A percentile compares a stretch with the other conserved stretches of the same genome.
Conservation (phyloP, 2,113 vertebrate species). For the Phasianus colchicus region DNA sequence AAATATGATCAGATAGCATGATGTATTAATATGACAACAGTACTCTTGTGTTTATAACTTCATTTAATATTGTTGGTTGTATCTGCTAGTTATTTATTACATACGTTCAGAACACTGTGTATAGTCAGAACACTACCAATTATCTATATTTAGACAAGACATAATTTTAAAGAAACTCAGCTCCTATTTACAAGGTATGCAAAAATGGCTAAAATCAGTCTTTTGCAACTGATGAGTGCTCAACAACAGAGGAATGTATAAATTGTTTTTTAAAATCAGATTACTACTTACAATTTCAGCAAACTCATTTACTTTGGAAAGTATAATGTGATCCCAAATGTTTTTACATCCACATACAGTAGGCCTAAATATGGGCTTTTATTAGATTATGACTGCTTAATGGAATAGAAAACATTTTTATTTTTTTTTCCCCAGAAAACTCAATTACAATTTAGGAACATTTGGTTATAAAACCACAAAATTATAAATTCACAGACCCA, state of each 20-base stretch:
- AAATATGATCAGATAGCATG: not conserved
- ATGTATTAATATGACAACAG: not conserved
- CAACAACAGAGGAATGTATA: not conserved
- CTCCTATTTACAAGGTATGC: not conserved
- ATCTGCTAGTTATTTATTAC: not conserved
- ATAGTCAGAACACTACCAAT: not conserved
- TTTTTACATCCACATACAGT: not conserved
- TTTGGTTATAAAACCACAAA: not conserved
- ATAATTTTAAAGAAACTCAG: not conserved
- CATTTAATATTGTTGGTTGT: not conserved
- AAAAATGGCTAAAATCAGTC: not conserved
- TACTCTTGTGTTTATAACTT: not conserved
- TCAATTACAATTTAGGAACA: not conserved
- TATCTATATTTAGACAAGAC: not conserved
- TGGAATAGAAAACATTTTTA: not conserved
- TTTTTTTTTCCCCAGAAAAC: not conserved
- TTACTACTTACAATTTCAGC: not conserved
- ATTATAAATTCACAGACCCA: not conserved
- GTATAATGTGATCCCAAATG: not conserved
- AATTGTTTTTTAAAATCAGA: constrained; percentile 18
- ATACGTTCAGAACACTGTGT: not conserved
- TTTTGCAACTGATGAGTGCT: not conserved
- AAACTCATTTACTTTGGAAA: not conserved
- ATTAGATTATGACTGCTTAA: not conserved
- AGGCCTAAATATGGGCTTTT: not conserved